These are phyloP conservation scores for Colostygia pectinataria DNA, from an alignment of 2,888 invertebrate species.

Conservation along the genomic window DNA sequence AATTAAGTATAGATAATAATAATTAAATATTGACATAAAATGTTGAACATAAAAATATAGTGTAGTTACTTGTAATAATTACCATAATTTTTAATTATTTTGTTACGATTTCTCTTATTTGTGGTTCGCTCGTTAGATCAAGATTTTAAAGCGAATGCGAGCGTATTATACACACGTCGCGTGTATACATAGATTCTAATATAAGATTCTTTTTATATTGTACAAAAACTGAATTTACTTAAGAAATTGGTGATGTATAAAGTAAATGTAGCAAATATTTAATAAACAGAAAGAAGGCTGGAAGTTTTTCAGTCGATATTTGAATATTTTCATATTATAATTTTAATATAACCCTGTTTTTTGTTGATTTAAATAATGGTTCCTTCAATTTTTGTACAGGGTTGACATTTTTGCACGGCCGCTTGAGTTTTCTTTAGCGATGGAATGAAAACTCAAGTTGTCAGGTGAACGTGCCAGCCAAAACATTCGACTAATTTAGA, in stretches of 20 bases:
- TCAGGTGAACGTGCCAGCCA: constrained; percentile 53
- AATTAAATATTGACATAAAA: constrained; percentile 81
- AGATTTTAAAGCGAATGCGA: constrained; percentile 62
- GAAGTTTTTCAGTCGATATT: constrained; percentile 77
- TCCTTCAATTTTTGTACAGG: constrained; percentile 76
- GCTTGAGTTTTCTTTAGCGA: constrained; percentile 23
- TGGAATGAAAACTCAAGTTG: constrained; percentile 14
- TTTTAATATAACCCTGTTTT: constrained; percentile 83
- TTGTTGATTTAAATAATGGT: constrained; percentile 70
- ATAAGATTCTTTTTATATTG: constrained; percentile 83
- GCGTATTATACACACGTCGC: constrained; percentile 71
- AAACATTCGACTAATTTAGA: constrained; percentile 61
- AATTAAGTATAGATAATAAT: constrained; percentile 74
- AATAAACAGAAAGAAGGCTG: constrained; percentile 81
- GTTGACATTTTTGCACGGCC: constrained; percentile 50
- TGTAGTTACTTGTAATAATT: constrained; percentile 80
- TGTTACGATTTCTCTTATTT: constrained; percentile 76
- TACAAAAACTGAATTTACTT: constrained; percentile 83
- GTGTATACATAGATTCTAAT: constrained; percentile 74
- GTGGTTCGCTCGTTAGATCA: constrained; percentile 76
- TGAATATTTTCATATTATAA: constrained; percentile 84
- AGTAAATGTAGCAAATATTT: constrained; percentile 81
- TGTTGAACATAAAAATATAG: constrained; percentile 80
- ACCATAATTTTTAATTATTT: constrained; percentile 79
- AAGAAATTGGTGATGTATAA: constrained; percentile 83